These are phyloP conservation scores for Melanchra persicariae DNA, from an alignment of 2,888 invertebrate species.

Conservation along the genomic window DNA sequence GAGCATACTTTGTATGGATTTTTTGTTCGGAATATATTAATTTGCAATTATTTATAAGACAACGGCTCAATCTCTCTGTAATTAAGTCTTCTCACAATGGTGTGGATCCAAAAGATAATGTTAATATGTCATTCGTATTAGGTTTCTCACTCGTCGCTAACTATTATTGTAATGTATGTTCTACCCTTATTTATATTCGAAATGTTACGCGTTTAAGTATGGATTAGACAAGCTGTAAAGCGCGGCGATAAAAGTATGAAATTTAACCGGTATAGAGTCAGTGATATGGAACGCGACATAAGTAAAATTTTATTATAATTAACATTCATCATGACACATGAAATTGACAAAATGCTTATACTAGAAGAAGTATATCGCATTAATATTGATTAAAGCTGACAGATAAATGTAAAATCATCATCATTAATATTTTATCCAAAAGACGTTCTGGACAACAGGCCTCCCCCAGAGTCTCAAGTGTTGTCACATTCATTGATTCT, in stretches of 20 bases:
- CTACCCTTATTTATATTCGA: neutral
- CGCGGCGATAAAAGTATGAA: neutral
- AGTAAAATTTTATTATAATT: too few species aligned
- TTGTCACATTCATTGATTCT: too few species aligned
- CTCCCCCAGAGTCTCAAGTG: too few species aligned
- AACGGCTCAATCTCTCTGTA: constrained; percentile 38
- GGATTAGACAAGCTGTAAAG: neutral
- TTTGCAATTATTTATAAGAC: constrained; percentile 35
- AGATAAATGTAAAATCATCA: too few species aligned
- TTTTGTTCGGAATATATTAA: constrained; percentile 31
- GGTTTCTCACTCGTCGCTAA: constrained; percentile 3
- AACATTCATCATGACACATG: too few species aligned
- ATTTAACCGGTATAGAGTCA: neutral
- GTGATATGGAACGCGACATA: too few species aligned
- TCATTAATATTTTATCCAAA: too few species aligned
- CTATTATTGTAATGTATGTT: constrained; percentile 12
- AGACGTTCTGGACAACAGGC: too few species aligned
- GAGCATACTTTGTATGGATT: constrained; percentile 13
- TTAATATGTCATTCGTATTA: constrained; percentile 32
- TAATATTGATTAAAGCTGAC: neutral
- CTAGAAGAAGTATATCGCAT: too few species aligned
- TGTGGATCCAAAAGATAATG: constrained; percentile 30
- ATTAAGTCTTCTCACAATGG: constrained; percentile 37
- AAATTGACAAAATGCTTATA: too few species aligned
- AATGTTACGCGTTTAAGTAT: neutral